Conservation (phyloP, 35 echinoderm and acorn worm species). For the Amphiura filiformis region DNA sequence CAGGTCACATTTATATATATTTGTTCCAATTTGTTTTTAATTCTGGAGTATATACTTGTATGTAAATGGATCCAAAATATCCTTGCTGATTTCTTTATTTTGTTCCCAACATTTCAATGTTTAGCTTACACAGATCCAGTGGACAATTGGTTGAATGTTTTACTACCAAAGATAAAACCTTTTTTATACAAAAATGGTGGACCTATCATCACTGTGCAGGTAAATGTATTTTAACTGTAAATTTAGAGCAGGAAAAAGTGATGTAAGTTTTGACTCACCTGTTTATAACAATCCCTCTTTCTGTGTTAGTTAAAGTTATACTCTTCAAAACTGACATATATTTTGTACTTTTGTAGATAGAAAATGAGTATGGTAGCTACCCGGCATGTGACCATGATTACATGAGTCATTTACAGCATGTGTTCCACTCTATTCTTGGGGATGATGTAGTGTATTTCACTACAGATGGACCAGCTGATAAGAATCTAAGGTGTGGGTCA, state of each 20-base stretch:
- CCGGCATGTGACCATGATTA: constrained; percentile 78
- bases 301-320: too few relatives aligned
- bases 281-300: too few relatives aligned
- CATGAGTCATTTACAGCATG: constrained; percentile 51
- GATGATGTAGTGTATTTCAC: constrained; percentile 74
- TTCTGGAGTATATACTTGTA: too few relatives aligned
- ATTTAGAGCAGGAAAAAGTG: too few relatives aligned
- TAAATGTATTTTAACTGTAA: too few relatives aligned
- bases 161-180: constrained; percentile 64
- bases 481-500: constrained; percentile 60
- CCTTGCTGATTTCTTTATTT: too few relatives aligned
- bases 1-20: too few relatives aligned
- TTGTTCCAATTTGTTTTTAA: too few relatives aligned
- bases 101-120: background rate
- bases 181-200: constrained; percentile 87
- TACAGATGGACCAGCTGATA: constrained; percentile 69
- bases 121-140: constrained; percentile 66
- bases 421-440: constrained; percentile 47
- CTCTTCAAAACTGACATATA: too few relatives aligned
- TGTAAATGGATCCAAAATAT: too few relatives aligned
- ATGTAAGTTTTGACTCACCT: too few relatives aligned
- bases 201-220: constrained; percentile 87
- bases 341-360: constrained; percentile 69
- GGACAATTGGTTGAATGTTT: constrained; percentile 64
- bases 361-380: constrained; percentile 98